Conservation (phyloP, 2,113 vertebrate species). For the Pongo abelii region DNA sequence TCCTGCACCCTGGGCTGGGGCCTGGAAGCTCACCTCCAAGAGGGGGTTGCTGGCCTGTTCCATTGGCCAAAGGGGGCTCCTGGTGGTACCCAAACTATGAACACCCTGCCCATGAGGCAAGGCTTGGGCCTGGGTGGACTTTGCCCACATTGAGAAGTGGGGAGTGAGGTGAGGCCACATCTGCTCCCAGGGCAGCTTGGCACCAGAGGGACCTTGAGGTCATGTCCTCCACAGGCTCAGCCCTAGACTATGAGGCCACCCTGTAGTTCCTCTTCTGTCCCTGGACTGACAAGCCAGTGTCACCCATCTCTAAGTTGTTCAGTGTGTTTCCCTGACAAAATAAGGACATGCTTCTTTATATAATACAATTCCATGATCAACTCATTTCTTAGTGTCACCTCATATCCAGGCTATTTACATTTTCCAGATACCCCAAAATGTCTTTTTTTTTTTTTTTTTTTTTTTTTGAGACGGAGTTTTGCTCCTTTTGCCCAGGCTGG, state of each 20-base stretch:
- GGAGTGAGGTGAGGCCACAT: not conserved
- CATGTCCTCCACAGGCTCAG: not conserved
- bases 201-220: not conserved
- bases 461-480: no score
- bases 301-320: not conserved
- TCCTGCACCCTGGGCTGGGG: not conserved
- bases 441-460: not conserved
- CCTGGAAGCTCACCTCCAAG: not conserved
- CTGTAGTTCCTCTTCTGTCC: conserved; percentile 5
- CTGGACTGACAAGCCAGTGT: not conserved
- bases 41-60: not conserved
- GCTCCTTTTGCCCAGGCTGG: no score
- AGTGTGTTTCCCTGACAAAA: conserved; percentile 22
- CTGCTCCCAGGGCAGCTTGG: not conserved
- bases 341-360: not conserved
- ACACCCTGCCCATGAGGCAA: not conserved
- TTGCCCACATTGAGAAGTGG: not conserved
- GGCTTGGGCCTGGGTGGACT: not conserved
- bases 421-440: not conserved
- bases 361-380: not conserved
- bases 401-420: not conserved
- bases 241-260: not conserved
- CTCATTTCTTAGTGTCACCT: conserved; percentile 23
- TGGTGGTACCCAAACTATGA: not conserved
- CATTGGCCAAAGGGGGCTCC: not conserved